phyloP scores from a whole-genome alignment of 1,140 invertebrate species.

The Calliphora vicina region DNA sequence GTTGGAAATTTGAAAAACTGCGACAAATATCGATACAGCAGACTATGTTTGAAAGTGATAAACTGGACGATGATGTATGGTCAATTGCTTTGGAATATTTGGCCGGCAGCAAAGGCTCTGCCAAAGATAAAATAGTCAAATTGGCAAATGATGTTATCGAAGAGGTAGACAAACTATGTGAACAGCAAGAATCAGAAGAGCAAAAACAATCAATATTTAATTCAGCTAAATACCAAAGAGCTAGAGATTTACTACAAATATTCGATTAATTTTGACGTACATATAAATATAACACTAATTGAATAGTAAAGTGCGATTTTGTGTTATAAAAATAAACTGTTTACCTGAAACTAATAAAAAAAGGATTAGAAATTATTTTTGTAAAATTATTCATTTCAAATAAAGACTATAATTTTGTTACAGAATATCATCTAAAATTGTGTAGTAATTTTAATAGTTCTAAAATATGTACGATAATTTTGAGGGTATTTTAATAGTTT shows the following conservation, averaged over 20 bases:
- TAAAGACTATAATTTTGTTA: too few species aligned
- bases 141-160: slow-evolving; percentile 73
- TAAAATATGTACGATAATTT: too few species aligned
- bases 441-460: too few species aligned
- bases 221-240: slow-evolving; percentile 65
- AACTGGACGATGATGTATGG: slow-evolving; percentile 70
- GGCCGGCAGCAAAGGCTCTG: slow-evolving; percentile 71
- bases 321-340: background rate
- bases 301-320: slow-evolving; percentile 1
- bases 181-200: slow-evolving; percentile 53
- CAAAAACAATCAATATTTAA: slow-evolving; percentile 55
- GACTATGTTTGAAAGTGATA: slow-evolving; percentile 69
- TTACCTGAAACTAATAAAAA: background rate
- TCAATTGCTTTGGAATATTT: slow-evolving; percentile 75
- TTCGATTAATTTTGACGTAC: slow-evolving; percentile 45
- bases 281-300: background rate
- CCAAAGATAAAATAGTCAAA: slow-evolving; percentile 68
- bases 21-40: slow-evolving; percentile 78
- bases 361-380: background rate
- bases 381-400: too few species aligned
- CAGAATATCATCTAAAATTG: too few species aligned
- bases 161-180: slow-evolving; percentile 68
- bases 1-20: slow-evolving; percentile 82
- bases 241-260: slow-evolving; percentile 66
- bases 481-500: too few species aligned